A percentile compares a stretch with the other conserved stretches of the same genome.
Evolutionary conservation across 1,140 invertebrate genomes (phyloP).

Genomic region (Drosophila malerkotliana): DNA sequence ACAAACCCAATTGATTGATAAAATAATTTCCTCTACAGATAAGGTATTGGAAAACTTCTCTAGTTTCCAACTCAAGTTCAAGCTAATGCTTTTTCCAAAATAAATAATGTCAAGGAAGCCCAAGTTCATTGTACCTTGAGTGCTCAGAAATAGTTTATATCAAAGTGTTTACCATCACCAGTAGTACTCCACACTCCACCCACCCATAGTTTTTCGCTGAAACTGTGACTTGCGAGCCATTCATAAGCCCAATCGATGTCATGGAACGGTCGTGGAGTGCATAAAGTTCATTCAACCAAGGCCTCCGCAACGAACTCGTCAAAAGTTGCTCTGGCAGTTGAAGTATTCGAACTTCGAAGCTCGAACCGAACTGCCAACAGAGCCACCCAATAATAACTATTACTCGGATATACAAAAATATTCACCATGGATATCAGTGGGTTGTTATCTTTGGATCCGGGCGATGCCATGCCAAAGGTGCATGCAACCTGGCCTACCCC

Average conservation of each 20-base stretch:
- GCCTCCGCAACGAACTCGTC: conserved; percentile 33
- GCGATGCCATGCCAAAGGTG: conserved; percentile 66
- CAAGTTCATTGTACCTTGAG: conserved; percentile 25
- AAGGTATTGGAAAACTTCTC: not conserved
- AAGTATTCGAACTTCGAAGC: conserved; percentile 23
- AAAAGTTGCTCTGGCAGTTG: conserved; percentile 57
- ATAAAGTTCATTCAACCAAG: conserved; percentile 73
- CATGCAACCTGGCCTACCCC: conserved; percentile 47
- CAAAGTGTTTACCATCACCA: conserved; percentile 38
- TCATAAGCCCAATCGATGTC: conserved; percentile 43
- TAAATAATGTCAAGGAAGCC: conserved; percentile 39
- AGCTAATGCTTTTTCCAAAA: conserved; percentile 24
- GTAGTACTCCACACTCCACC: not conserved
- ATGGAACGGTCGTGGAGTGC: conserved; percentile 43
- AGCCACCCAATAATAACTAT: conserved; percentile 65
- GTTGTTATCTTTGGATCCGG: conserved; percentile 69
- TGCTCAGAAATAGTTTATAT: conserved; percentile 35
- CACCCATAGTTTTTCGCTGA: conserved; percentile 6
- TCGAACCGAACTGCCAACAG: conserved; percentile 27
- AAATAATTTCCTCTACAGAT: no score
- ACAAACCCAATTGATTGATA: no score
- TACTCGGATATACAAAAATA: conserved; percentile 19
- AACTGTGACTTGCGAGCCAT: conserved; percentile 26
- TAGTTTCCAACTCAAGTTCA: conserved; percentile 4
- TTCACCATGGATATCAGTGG: conserved; percentile 71